Base-by-base conservation (phyloP, 2,888 invertebrate genomes). In the Scrobipalpa atriplicella region DNA sequence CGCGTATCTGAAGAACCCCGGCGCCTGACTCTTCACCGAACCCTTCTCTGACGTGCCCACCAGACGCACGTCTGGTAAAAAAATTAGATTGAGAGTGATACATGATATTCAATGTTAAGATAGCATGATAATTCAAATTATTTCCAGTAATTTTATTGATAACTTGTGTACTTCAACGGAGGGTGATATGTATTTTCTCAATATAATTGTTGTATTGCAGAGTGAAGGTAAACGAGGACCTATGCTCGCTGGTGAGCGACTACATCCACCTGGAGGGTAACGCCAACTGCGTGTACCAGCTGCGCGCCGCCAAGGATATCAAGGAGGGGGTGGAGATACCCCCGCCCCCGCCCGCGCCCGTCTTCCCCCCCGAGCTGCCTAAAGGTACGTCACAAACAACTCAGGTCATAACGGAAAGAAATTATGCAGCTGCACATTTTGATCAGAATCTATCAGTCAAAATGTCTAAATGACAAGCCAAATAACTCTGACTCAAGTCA, bases 241-340 rank as follows among this genome's bases (percentile, higher is more conserved):
- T 93, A 1, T 80, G 85, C 68, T 71, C 82, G n/a, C 68, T 81
- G 19, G 70, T 93, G 7, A 80, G 79, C 61, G 86, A 91, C 66
- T 93, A 89, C 71, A 83, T 93, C n/a, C 80, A 81, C 7, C 68
- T 94, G 54, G 83, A 89, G 62, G 82, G 90, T 9, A 89, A 88
- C 47, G 71, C 80, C 0, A 77, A 77, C 2, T 73, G 81, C 0
- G 73, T 75, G 11, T 93, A 89, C 71, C 82, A 80, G 68, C 73
- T 94, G 38, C 71, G 79, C 6, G 72, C 81, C 0, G 82, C 79
- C 0, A 72, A 82, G 0, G 84, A 89, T 11, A 68, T 94, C 19
- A 86, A 82, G 0, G 79, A 84, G 1, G 81, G 83, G 71, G 80
- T 87, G 9, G 84, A 87, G 67, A 73, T 92, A 68, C 93, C 93